phyloP scores from a whole-genome alignment of 2,113 vertebrate genomes.

The Rissa tridactyla region DNA sequence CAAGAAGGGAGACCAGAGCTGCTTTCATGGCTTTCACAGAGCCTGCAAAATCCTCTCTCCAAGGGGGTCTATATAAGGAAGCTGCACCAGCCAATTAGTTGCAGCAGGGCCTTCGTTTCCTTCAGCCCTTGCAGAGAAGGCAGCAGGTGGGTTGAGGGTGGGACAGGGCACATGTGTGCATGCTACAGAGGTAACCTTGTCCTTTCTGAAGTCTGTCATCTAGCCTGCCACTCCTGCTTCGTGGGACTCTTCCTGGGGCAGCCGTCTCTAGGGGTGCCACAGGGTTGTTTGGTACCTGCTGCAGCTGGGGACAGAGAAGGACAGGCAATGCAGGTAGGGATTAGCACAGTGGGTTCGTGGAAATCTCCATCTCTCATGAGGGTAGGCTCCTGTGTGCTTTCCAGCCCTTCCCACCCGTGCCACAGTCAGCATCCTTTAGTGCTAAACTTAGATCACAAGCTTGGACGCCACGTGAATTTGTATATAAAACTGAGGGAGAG shows the following conservation, averaged over 20 bases:
- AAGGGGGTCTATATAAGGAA: neutral
- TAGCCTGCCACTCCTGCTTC: neutral
- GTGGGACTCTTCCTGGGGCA: neutral
- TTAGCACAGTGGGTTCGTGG: rapidly evolving
- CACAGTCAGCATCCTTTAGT: neutral
- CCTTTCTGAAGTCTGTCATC: neutral
- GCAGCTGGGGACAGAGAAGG: neutral
- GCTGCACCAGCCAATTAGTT: neutral
- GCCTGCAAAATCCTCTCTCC: neutral
- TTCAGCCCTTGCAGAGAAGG: neutral
- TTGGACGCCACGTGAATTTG: neutral
- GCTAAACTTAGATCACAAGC: neutral
- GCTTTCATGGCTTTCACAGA: neutral
- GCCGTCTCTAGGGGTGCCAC: neutral
- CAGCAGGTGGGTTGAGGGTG: neutral
- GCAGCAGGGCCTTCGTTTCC: neutral
- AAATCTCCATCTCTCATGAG: neutral
- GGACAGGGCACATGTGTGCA: rapidly evolving
- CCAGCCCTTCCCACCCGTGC: neutral
- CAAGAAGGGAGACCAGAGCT: neutral
- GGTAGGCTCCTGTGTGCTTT: neutral
- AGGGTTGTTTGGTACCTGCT: neutral
- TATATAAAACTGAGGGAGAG: neutral
- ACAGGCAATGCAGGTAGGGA: rapidly evolving
- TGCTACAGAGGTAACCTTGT: neutral